Evolutionary conservation across 2,888 invertebrate genomes (phyloP).

Genomic region (Apamea anceps): DNA sequence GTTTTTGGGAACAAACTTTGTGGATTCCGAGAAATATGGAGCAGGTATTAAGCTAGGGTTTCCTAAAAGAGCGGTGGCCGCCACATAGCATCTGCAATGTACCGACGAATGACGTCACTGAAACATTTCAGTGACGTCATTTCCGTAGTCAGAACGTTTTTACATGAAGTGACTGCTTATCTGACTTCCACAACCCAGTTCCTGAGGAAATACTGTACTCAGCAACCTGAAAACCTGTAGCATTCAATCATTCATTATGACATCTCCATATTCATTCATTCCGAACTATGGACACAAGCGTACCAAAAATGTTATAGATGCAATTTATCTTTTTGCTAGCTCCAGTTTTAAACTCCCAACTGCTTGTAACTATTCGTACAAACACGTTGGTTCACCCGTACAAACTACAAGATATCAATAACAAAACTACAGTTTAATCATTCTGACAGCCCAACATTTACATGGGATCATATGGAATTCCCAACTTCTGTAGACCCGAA

Average conservation of each 20-base stretch:
- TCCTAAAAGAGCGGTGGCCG: neutral
- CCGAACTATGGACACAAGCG: neutral
- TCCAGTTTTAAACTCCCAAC: constrained; percentile 8
- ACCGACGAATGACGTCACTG: neutral
- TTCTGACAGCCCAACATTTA: constrained; percentile 20
- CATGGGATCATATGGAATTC: constrained; percentile 16
- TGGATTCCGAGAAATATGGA: neutral
- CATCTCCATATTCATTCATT: no score
- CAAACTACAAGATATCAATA: constrained; percentile 26
- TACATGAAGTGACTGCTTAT: no score
- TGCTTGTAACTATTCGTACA: neutral
- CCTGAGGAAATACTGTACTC: no score
- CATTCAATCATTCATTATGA: neutral
- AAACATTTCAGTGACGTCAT: neutral
- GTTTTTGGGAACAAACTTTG: neutral
- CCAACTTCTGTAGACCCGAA: constrained; percentile 16
- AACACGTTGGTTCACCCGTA: constrained; percentile 15
- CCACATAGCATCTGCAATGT: neutral
- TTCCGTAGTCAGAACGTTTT: no score
- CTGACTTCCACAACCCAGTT: no score
- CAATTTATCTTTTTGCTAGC: neutral
- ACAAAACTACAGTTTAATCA: constrained; percentile 47
- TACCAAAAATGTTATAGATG: neutral
- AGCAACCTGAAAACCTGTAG: neutral
- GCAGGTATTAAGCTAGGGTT: no score